These are phyloP conservation scores for Stictocephala bisonia DNA, from an alignment of 2,888 invertebrate species.

Conservation along the genomic window DNA sequence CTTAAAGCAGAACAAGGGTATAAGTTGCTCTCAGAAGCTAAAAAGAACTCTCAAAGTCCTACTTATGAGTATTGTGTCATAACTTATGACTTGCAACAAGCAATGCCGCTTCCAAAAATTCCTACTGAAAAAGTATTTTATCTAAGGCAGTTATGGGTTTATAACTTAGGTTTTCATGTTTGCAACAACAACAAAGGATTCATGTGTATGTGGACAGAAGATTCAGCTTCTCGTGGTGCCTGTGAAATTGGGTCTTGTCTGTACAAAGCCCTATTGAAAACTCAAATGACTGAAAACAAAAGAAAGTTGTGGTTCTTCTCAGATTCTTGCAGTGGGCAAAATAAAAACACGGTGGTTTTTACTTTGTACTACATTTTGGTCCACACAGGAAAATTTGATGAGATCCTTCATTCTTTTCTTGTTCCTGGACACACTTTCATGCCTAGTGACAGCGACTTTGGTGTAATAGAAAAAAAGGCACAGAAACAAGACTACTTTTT, in stretches of 20 bases:
- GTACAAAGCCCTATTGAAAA: conserved; percentile 21
- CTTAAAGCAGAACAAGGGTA: too few species aligned
- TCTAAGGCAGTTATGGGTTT: too few species aligned
- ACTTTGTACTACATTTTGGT: conserved; percentile 34
- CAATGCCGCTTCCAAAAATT: too few species aligned
- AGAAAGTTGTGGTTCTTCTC: conserved; percentile 27
- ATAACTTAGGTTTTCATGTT: conserved; percentile 28
- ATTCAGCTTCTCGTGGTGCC: conserved; percentile 11
- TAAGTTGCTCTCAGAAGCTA: too few species aligned
- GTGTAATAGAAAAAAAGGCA: neutral
- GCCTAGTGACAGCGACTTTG: conserved; percentile 27
- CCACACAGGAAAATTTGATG: conserved; percentile 38
- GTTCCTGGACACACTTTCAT: conserved; percentile 41
- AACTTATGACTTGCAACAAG: too few species aligned
- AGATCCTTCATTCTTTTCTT: conserved; percentile 33
- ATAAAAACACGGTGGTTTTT: conserved; percentile 28
- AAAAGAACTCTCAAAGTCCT: too few species aligned
- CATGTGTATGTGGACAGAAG: conserved; percentile 38
- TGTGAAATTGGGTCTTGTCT: conserved; percentile 40
- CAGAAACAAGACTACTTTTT: neutral
- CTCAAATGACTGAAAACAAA: conserved; percentile 18
- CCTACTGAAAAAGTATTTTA: too few species aligned
- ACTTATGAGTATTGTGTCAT: too few species aligned
- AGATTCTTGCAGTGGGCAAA: conserved; percentile 28
- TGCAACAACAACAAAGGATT: conserved; percentile 30